Evolutionary conservation across 2,113 vertebrate species (phyloP).

Genomic region (Coregonus clupeaformis): DNA sequence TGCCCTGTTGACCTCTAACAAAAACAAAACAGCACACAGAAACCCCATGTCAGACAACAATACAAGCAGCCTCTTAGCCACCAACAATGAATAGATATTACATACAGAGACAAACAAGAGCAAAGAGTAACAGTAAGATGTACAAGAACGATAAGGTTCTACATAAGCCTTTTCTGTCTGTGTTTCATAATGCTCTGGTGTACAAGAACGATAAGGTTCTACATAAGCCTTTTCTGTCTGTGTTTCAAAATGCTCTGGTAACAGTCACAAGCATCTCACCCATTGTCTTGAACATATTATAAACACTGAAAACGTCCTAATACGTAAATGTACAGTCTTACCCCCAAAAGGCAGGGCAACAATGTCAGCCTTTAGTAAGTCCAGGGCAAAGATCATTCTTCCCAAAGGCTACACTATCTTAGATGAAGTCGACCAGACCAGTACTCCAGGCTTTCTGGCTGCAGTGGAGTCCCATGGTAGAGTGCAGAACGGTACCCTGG

Average conservation of each 20-base stretch:
- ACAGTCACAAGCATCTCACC: not conserved
- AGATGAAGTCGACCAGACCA: not conserved
- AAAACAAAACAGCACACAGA: not conserved
- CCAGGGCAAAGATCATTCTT: slow-evolving; percentile 19
- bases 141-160: not conserved
- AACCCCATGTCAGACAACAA: not conserved
- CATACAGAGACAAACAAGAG: too few relatives aligned
- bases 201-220: not conserved
- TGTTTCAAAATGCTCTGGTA: not conserved
- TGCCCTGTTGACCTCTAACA: slow-evolving; percentile 2
- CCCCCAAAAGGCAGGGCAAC: slow-evolving; percentile 19
- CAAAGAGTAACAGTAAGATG: not conserved
- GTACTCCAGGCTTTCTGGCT: not conserved
- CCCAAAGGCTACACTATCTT: slow-evolving; percentile 1
- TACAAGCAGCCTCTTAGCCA: not conserved
- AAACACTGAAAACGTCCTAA: not conserved
- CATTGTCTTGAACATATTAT: not conserved
- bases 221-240: not conserved
- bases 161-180: not conserved
- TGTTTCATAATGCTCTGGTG: too few relatives aligned
- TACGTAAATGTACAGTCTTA: slow-evolving; percentile 29
- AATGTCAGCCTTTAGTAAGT: slow-evolving; percentile 12
- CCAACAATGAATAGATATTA: not conserved
- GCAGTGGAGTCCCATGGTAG: slow-evolving; percentile 35
- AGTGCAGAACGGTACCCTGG: slow-evolving; percentile 8